These are phyloP conservation scores for Gymnobelideus leadbeateri DNA, from an alignment of 2,113 vertebrate species.

Conservation along the genomic window DNA sequence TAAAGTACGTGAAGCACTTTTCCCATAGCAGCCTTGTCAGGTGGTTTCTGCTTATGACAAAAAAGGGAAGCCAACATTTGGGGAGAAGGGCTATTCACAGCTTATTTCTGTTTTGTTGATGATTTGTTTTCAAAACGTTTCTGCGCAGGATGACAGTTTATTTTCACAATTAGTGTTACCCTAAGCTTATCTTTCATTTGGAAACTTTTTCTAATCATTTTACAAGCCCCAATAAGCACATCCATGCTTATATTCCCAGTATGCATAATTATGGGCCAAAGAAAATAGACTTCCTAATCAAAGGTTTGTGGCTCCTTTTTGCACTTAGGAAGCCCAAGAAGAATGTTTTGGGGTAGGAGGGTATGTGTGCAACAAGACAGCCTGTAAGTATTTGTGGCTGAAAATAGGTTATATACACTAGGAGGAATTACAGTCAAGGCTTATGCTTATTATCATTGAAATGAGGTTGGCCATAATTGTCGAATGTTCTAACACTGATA, in stretches of 20 bases:
- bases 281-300: constrained; percentile 52
- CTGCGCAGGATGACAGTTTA: background rate
- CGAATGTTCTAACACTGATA: constrained; percentile 43
- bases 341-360: background rate
- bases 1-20: background rate
- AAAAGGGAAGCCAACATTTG: background rate
- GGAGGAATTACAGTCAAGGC: background rate
- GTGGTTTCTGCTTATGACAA: background rate
- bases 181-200: constrained; percentile 38
- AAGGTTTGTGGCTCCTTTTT: constrained; percentile 41
- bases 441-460: constrained; percentile 20
- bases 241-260: background rate
- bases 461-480: constrained; percentile 27
- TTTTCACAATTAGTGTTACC: constrained; percentile 47
- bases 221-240: constrained; percentile 39
- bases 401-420: constrained; percentile 25
- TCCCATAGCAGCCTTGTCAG: background rate
- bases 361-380: constrained; percentile 14
- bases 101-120: background rate
- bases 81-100: background rate
- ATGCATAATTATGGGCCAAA: constrained; percentile 19
- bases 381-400: constrained; percentile 25
- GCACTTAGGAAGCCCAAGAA: constrained; percentile 29
- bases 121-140: background rate
- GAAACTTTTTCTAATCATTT: constrained; percentile 48